Base-by-base conservation (phyloP, 2,888 invertebrate genomes). In the Drepanosiphum platanoidis region DNA sequence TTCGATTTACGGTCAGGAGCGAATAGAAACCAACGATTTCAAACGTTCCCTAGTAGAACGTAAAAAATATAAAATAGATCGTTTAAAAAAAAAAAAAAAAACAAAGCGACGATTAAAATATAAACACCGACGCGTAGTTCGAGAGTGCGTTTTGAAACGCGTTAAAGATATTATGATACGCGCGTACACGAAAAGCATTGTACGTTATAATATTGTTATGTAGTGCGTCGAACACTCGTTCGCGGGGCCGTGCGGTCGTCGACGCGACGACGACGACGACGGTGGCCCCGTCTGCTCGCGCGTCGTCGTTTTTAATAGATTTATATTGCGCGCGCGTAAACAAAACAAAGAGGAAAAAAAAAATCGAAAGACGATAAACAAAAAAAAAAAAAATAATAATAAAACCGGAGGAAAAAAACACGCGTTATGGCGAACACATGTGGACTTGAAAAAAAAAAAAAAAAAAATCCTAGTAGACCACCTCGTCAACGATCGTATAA, bases 401-500 rank as follows among this genome's bases (percentile, higher is more conserved):
- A 61, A 61, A 11, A 42, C 11, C 42, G 42, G 42, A 58, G n/a
- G 58, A 58, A 13, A 18, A 5, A 18, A 34, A 32, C 22, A 52
- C 52, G 4, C 22, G 18, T 52, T 18, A 18, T 34, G 15, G n/a
- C n/a, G 42, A 34, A 52, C 75, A 52, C 52, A 72, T 72, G 72
- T 72, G 72, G 42, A 72, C 30, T 72, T 42, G 0, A 0, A 61
- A n/a, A n/a, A n/a, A n/a, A n/a, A n/a, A n/a, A n/a, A n/a, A n/a
- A n/a, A n/a, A n/a, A 61, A 61, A 22, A 9, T 27, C n/a, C 9
- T 27, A 7, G 22, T 22, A 5, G 39, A 72, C 72, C 42, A 72
- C 30, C 42, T 72, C 72, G 72, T 72, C 72, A 72, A 72, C 72
- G 42, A 30, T 27, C 42, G 72, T 72, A 72, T 71, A 22, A 22